Base-by-base conservation (phyloP, 1,140 invertebrate genomes). In the Cyrtorhinus lividipennis region DNA sequence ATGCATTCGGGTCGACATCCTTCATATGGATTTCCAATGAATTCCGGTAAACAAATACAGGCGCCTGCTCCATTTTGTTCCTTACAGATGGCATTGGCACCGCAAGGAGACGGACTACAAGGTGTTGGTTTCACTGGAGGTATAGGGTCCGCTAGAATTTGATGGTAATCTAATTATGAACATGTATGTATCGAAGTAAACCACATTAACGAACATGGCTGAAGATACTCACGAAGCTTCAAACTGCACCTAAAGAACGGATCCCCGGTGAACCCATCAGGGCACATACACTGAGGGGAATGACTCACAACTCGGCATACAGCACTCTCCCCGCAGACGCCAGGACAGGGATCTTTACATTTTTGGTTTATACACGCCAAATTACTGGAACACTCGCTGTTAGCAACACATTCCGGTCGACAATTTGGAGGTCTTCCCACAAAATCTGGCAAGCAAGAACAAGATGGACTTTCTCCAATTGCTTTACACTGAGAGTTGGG, bases 1-100 rank as follows among this genome's bases (percentile, higher is more conserved):
- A 80, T 78, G 71, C 87, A 90, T 73, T 87, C 84, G 1, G 85
- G 83, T 62, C 85, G 75, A 70, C 86, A 86, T 5, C 82, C 83
- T 65, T 79, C 79, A 69, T 88, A 88, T 24, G 86, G 85, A 74
- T 88, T 83, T 46, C 85, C 85, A 64, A 78, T 79, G 69, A 83
- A 87, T 69, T 85, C 81, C n/a, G 81, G 77, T 65, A 85, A 69
- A 71, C 86, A 88, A 62, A 80, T 78, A 69, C 84, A 88, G 61
- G 81, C 81, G 69, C 84, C 86, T 24, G 77, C 79, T 60, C 78
- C 79, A 66, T 83, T 81, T 57, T 80, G 74, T 70, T 84, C 81
- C 67, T 77, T 78, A 70, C 87, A 90, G 66, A 82, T 70, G 24
- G 85, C 83, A 72, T 87, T 88, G 2, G 82, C 72, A 45, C 87